Conservation (phyloP, 2,113 vertebrate genomes). For the Callithrix jacchus region DNA sequence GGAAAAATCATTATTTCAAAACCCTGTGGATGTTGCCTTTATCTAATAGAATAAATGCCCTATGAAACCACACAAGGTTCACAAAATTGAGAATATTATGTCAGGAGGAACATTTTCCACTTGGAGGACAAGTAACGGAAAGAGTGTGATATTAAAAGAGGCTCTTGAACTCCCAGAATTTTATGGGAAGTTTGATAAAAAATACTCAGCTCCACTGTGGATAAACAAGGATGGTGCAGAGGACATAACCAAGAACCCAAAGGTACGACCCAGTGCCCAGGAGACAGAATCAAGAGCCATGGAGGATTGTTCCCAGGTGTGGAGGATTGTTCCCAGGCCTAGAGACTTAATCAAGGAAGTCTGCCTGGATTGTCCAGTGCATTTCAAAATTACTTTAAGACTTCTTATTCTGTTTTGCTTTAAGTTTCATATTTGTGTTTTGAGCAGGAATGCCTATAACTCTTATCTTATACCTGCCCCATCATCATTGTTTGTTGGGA, state of each 20-base stretch:
- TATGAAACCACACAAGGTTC: neutral
- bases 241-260: neutral
- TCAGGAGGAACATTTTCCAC: neutral
- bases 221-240: neutral
- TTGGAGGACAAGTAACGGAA: neutral
- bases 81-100: neutral
- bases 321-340: neutral
- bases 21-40: neutral
- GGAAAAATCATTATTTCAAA: constrained; percentile 2
- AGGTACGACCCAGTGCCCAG: neutral
- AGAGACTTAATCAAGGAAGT: neutral
- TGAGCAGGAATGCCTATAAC: neutral
- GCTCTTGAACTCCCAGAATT: neutral
- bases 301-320: neutral
- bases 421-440: neutral
- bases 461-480: neutral
- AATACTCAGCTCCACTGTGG: neutral
- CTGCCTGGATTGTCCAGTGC: neutral
- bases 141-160: neutral
- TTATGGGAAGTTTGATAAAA: neutral
- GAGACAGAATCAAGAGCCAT: neutral
- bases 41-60: neutral
- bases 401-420: neutral
- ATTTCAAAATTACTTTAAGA: neutral
- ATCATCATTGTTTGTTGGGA: neutral